A percentile compares a stretch with the other conserved stretches of the same genome.
These are phyloP conservation scores for Neolamprologus fasciatus DNA, from an alignment of 2,113 vertebrate genomes.

Conservation along the genomic window DNA sequence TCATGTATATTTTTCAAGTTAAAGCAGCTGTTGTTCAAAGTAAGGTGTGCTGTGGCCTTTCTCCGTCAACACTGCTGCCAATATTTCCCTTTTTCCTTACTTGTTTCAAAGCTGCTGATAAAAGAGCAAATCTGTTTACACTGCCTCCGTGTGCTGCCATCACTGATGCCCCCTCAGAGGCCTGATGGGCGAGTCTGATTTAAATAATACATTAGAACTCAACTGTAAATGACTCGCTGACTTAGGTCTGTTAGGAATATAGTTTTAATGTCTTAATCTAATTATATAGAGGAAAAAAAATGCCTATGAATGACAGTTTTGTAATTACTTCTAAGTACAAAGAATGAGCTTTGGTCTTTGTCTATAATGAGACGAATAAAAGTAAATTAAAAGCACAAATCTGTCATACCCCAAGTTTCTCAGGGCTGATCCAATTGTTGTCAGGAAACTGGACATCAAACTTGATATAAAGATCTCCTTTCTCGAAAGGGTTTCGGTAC, in stretches of 20 bases:
- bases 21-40: neutral
- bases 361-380: neutral
- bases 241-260: rapidly evolving
- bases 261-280: neutral
- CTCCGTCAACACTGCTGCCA: neutral
- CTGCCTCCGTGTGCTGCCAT: neutral
- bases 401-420: conserved; percentile 85
- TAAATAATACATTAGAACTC: neutral
- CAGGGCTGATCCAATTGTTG: conserved; percentile 97
- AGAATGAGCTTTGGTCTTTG: neutral
- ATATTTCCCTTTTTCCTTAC: neutral
- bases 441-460: conserved; percentile 97
- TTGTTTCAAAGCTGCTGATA: neutral
- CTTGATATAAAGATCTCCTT: conserved; percentile 93
- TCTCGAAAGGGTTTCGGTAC: conserved; percentile 97
- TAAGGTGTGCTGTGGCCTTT: neutral
- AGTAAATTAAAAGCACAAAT: neutral
- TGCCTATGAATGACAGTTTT: neutral
- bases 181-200: rapidly evolving
- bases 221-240: neutral
- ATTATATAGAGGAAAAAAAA: rapidly evolving
- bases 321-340: rapidly evolving
- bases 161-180: neutral
- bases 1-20: neutral
- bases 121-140: neutral